A percentile compares a stretch with the other conserved stretches of the same genome.
Conservation (phyloP, 2,113 vertebrate species). For the Gnathonemus longibarbis region DNA sequence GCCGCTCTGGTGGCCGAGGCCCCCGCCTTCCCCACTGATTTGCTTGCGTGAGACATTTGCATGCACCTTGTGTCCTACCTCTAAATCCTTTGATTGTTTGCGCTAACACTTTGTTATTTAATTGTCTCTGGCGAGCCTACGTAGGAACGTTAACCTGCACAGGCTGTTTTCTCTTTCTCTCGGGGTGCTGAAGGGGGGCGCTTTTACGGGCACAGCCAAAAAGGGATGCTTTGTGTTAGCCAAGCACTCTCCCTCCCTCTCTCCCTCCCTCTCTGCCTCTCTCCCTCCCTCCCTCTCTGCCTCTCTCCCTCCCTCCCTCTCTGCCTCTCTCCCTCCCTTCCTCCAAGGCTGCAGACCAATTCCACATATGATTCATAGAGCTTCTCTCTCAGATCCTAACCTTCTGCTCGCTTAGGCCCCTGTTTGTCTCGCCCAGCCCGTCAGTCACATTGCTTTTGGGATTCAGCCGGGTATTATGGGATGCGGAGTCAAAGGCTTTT, state of each 20-base stretch:
- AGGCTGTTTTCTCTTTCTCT: neutral
- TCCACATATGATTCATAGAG: neutral
- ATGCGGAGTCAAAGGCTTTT: neutral
- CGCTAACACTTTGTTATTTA: conserved; percentile 1
- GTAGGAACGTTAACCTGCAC: neutral
- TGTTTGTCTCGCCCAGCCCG: neutral
- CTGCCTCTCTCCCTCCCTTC: too few relatives aligned
- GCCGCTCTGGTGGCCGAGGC: too few relatives aligned
- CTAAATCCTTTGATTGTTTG: conserved; percentile 9
- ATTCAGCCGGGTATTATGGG: neutral
- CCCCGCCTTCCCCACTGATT: neutral
- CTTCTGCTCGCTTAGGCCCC: conserved; percentile 1
- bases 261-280: neutral
- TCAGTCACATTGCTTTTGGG: conserved; percentile 3
- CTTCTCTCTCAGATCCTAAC: neutral
- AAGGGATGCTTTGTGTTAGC: neutral
- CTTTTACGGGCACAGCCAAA: neutral
- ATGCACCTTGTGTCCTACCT: neutral
- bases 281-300: too few relatives aligned
- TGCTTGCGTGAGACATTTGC: neutral
- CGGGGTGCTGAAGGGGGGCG: neutral
- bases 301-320: neutral
- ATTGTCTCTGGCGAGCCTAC: neutral
- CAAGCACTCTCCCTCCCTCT: neutral
- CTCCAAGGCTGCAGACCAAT: neutral